These are phyloP conservation scores for Vimba vimba DNA, from an alignment of 2,113 vertebrate species.

Conservation along the genomic window DNA sequence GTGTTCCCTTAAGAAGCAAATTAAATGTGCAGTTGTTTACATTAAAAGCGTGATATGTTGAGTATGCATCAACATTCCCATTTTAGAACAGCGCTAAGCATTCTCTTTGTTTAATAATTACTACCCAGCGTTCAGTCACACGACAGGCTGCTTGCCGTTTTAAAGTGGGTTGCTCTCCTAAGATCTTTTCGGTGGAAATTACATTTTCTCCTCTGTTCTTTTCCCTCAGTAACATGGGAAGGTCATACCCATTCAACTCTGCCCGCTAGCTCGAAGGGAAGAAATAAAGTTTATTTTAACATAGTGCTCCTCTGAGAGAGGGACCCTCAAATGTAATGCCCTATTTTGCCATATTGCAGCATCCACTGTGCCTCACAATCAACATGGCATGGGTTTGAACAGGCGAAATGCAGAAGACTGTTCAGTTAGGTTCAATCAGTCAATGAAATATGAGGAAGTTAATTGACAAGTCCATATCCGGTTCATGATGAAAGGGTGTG, in stretches of 20 bases:
- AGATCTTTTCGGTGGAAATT: slow-evolving; percentile 31
- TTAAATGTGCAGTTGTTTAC: neutral
- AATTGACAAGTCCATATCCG: slow-evolving; percentile 33
- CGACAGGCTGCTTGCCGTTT: slow-evolving; percentile 1
- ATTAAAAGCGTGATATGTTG: neutral
- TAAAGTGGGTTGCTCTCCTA: slow-evolving; percentile 9
- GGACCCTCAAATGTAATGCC: slow-evolving; percentile 38
- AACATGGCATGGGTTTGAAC: slow-evolving; percentile 2
- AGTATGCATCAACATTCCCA: neutral
- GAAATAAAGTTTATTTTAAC: slow-evolving; percentile 56
- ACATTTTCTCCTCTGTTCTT: slow-evolving; percentile 38
- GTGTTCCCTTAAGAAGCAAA: neutral
- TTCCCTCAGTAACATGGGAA: slow-evolving; percentile 35
- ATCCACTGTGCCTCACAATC: slow-evolving; percentile 8
- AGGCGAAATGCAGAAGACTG: slow-evolving; percentile 8
- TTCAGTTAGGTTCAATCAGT: slow-evolving; percentile 46
- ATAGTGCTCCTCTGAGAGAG: slow-evolving; percentile 39
- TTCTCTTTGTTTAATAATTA: slow-evolving; percentile 13
- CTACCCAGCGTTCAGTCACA: neutral
- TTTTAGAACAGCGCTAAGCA: slow-evolving; percentile 1
- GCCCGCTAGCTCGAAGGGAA: slow-evolving; percentile 42
- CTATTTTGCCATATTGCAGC: slow-evolving; percentile 43
- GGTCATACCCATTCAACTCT: slow-evolving; percentile 37
- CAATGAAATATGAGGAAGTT: slow-evolving; percentile 32
- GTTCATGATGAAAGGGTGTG: slow-evolving; percentile 35